A percentile compares a stretch with the other conserved stretches of the same genome.
Evolutionary conservation across 2,888 invertebrate species (phyloP).

Genomic region (Scaeva pyrastri): DNA sequence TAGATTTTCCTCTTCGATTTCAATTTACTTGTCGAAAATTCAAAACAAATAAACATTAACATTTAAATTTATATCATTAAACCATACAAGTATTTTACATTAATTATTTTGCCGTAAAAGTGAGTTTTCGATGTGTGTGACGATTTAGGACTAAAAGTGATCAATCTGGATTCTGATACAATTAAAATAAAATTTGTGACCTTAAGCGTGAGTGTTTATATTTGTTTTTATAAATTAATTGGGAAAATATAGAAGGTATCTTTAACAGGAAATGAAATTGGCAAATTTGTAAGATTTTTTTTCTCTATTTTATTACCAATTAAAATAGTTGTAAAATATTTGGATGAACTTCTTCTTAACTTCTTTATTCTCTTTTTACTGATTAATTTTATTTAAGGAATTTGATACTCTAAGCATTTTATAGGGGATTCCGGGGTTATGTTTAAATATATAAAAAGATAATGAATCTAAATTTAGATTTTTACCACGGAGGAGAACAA

Average conservation of each 20-base stretch:
- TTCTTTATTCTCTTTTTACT: no score
- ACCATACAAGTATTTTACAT: conserved; percentile 20
- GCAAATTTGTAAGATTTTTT: background rate
- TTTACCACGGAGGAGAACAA: no score
- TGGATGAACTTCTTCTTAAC: background rate
- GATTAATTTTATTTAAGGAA: no score
- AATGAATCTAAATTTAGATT: no score
- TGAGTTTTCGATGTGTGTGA: background rate
- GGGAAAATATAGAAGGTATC: background rate
- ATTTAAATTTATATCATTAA: conserved; percentile 47
- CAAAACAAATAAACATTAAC: conserved; percentile 43
- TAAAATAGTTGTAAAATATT: background rate
- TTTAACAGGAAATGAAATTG: background rate
- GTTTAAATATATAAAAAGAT: no score
- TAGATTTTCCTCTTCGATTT: conserved; percentile 24
- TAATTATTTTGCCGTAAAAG: background rate
- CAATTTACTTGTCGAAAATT: background rate
- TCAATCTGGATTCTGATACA: background rate
- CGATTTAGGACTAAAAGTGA: background rate
- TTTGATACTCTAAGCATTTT: no score
- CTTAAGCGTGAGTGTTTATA: background rate
- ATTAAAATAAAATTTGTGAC: conserved; percentile 1
- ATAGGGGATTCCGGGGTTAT: no score
- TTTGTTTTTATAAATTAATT: background rate
- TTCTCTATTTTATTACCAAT: background rate